Evolutionary conservation across 2,888 invertebrate species (phyloP).

Genomic region (Meliscaeva auricollis): DNA sequence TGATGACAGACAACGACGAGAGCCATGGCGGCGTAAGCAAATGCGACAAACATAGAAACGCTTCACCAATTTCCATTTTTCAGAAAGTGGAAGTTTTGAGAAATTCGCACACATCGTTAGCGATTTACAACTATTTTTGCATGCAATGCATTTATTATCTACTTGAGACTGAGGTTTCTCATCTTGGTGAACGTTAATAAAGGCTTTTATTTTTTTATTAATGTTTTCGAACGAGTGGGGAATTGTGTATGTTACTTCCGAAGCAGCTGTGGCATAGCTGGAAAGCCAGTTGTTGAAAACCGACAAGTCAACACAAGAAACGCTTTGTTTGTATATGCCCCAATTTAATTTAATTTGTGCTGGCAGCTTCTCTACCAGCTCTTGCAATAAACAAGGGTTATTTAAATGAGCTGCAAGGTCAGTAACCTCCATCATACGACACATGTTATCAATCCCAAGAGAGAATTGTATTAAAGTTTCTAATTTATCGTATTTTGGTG

Average conservation of each 20-base stretch:
- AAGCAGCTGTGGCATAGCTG: constrained; percentile 9
- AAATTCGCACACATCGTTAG: not conserved
- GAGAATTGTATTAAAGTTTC: constrained; percentile 23
- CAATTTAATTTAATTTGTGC: constrained; percentile 27
- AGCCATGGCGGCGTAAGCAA: constrained; percentile 44
- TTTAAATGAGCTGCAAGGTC: constrained; percentile 15
- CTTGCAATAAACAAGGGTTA: constrained; percentile 17
- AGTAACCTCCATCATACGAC: constrained; percentile 19
- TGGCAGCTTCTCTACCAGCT: constrained; percentile 25
- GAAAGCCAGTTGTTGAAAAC: constrained; percentile 31
- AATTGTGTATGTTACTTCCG: constrained; percentile 4
- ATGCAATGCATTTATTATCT: not conserved
- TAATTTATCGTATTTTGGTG: constrained; percentile 17
- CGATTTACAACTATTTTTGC: constrained; percentile 1
- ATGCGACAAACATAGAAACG: constrained; percentile 30
- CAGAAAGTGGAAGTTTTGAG: not conserved
- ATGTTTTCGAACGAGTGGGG: not conserved
- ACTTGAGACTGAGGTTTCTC: not conserved
- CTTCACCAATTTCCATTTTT: constrained; percentile 54
- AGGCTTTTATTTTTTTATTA: not conserved
- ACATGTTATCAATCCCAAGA: constrained; percentile 9
- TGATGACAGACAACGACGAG: constrained; percentile 36
- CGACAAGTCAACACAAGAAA: constrained; percentile 1
- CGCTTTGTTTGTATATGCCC: constrained; percentile 23
- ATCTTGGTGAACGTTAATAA: constrained; percentile 31